A percentile compares a stretch with the other conserved stretches of the same genome.
These are phyloP conservation scores for Diglossa cyanea DNA, from an alignment of 2,797 vertebrate genomes.

Conservation along the genomic window DNA sequence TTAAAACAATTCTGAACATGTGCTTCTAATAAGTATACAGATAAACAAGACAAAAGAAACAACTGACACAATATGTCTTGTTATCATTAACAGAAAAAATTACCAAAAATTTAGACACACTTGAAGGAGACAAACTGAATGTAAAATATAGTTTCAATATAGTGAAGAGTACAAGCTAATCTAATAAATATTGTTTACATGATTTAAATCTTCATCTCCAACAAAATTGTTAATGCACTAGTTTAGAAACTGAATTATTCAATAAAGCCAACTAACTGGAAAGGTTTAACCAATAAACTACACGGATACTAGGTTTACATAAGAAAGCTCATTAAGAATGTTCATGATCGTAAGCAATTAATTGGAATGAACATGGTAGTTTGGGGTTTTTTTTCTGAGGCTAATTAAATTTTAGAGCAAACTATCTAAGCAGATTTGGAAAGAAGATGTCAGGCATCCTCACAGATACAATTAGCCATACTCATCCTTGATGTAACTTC, in stretches of 20 bases:
- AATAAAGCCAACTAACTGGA: neutral
- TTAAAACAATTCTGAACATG: neutral
- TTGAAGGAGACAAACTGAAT: neutral
- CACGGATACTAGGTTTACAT: neutral
- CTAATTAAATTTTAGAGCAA: neutral
- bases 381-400: neutral
- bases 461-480: neutral
- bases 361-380: neutral
- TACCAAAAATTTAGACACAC: neutral
- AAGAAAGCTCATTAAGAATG: neutral
- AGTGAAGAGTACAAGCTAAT: neutral
- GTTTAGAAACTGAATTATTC: neutral
- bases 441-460: neutral
- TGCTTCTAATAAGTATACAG: neutral
- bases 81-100: neutral
- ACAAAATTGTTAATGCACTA: neutral
- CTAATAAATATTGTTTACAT: neutral
- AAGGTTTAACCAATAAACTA: neutral
- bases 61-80: neutral
- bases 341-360: neutral
- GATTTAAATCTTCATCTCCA: neutral
- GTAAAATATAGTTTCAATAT: neutral
- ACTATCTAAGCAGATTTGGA: neutral
- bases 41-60: neutral
- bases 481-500: neutral